Evolutionary conservation across 2,113 vertebrate species (phyloP), one percentile per base, ranked within the genome.

Genomic region (Balaenoptera acutorostrata): DNA sequence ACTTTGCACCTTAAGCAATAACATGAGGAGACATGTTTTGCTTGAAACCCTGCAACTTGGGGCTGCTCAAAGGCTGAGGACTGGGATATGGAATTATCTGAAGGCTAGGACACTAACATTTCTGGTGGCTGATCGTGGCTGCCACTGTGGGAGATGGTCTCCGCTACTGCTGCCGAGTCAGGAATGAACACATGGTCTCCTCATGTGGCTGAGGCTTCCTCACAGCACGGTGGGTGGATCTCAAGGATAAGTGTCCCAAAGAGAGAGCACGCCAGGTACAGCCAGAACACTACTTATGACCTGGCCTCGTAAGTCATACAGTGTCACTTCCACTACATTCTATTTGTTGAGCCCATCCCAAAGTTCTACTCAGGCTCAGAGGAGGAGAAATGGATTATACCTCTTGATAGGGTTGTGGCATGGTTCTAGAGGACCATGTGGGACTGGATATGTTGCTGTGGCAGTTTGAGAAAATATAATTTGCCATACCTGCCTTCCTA

Each of bases 391-490:
- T 6, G n/a, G 55, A 57, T 36, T 94, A 29, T 8, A 52, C 21
- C 23, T 88, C 64, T 84, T 75, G 29, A 71, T 20, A 59, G 75
- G 18, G 78, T 17, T 4, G 0, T 55, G 13, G n/a, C 59, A 36
- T 80, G 27, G 5, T 75, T 93, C 44, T 90, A 6, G 29, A 74
- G 39, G 14, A 93, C 80, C 52, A 39, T 10, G 6, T 46, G n/a
- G 49, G 49, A 68, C 77, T 63, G 27, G 2, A 88, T 61, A 90
- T 57, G 74, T 6, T 57, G 12, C 41, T 81, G 36, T 59, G 86
- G 23, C 27, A 74, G 69, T 29, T 88, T 84, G 87, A 90, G 81
- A 93, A 97, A 97, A 78, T 72, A 39, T 57, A 75, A 84, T 69
- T 27, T 80, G 41, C 36, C 41, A 33, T 33, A 87, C 33, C 21